These are phyloP conservation scores for Apodemus agrarius DNA, from an alignment of 2,797 vertebrate species.

Conservation along the genomic window DNA sequence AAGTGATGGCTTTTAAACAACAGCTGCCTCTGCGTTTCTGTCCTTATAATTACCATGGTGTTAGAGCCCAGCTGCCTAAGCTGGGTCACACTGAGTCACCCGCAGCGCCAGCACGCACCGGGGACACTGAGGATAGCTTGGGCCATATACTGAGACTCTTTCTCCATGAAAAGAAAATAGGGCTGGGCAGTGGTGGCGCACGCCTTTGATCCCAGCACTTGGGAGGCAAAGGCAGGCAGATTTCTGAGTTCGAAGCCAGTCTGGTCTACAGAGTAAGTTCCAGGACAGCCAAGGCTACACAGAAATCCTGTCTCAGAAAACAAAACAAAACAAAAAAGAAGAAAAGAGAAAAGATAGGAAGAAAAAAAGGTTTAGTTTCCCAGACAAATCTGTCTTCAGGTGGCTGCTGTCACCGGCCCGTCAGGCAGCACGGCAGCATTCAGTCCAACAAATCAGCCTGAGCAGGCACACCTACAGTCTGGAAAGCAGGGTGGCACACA, in stretches of 20 bases:
- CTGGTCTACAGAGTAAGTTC: too few relatives aligned
- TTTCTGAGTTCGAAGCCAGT: too few relatives aligned
- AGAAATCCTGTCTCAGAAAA: too few relatives aligned
- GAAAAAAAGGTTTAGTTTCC: neutral
- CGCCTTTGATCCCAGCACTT: too few relatives aligned
- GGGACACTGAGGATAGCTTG: neutral
- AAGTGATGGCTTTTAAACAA: conserved; percentile 46
- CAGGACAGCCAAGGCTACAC: too few relatives aligned
- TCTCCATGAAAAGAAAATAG: neutral
- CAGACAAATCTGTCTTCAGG: neutral
- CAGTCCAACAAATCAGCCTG: neutral
- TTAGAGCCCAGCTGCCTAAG: neutral
- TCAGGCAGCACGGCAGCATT: neutral
- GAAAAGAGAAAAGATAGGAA: too few relatives aligned
- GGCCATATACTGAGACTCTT: neutral
- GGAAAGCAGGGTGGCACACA: neutral
- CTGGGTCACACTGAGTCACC: neutral
- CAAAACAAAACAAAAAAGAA: too few relatives aligned
- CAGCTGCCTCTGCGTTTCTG: conserved; percentile 19
- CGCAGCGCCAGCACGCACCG: neutral
- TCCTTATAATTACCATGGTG: neutral
- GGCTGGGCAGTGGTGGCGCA: too few relatives aligned
- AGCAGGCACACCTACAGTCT: neutral
- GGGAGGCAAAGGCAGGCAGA: too few relatives aligned
- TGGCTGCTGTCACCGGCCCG: neutral